These are phyloP conservation scores for Eupithecia inturbata DNA, from an alignment of 2,888 invertebrate genomes.

Conservation along the genomic window DNA sequence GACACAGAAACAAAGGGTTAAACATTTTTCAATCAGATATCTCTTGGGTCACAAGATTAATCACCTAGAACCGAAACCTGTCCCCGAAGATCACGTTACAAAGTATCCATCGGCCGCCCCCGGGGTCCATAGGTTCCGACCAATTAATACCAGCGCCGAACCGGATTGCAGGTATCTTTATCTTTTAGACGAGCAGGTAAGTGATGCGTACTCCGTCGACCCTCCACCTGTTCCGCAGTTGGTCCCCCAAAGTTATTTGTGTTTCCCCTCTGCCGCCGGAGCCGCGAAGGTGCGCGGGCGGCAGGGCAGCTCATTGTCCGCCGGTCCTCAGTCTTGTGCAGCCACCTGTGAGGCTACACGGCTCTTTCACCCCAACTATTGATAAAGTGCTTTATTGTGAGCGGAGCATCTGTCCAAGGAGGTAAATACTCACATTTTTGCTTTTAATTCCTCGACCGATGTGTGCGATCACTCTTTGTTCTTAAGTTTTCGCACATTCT, in stretches of 20 bases:
- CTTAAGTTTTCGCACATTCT: constrained; percentile 30
- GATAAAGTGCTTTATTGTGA: constrained; percentile 68
- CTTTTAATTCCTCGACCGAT: constrained; percentile 42
- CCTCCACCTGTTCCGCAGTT: constrained; percentile 67
- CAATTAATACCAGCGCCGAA: constrained; percentile 69
- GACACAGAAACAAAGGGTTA: constrained; percentile 12
- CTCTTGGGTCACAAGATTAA: constrained; percentile 17
- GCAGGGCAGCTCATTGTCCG: constrained; percentile 52
- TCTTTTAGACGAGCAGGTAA: constrained; percentile 69
- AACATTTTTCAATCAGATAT: constrained; percentile 13
- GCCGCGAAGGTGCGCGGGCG: constrained; percentile 51
- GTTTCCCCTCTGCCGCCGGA: constrained; percentile 62
- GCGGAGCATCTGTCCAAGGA: constrained; percentile 57
- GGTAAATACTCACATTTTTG: constrained; percentile 54
- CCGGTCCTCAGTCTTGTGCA: constrained; percentile 67
- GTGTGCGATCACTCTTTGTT: constrained; percentile 48
- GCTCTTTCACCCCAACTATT: constrained; percentile 59
- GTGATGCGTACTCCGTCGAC: constrained; percentile 58
- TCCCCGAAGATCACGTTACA: constrained; percentile 49
- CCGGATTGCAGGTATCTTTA: constrained; percentile 69
- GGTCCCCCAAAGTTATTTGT: constrained; percentile 56
- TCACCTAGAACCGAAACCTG: constrained; percentile 35
- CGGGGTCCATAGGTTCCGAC: constrained; percentile 59
- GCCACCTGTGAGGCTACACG: constrained; percentile 76
- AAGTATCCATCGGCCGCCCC: constrained; percentile 52